These are phyloP conservation scores for Amiota communis DNA, from an alignment of 2,888 invertebrate species.

Conservation along the genomic window DNA sequence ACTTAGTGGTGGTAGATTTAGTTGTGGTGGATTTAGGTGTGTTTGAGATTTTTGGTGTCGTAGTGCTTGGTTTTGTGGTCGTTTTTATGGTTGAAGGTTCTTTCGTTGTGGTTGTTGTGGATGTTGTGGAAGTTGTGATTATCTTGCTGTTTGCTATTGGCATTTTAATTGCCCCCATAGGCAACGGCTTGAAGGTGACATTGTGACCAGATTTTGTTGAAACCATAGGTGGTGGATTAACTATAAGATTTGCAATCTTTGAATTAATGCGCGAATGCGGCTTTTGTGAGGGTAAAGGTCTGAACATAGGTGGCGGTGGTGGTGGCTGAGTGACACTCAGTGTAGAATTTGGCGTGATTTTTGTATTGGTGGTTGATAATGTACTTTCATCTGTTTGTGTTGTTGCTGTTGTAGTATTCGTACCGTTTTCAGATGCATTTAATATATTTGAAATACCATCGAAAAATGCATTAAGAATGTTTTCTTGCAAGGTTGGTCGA, in stretches of 20 bases:
- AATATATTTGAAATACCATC: conserved; percentile 64
- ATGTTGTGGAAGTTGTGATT: conserved; percentile 21
- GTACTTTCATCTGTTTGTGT: conserved; percentile 36
- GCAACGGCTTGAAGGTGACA: conserved; percentile 54
- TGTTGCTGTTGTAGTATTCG: conserved; percentile 33
- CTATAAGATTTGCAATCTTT: conserved; percentile 64
- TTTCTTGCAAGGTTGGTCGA: conserved; percentile 29
- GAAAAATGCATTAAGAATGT: conserved; percentile 55
- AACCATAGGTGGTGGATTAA: conserved; percentile 57
- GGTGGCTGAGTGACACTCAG: conserved; percentile 32
- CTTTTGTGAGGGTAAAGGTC: conserved; percentile 59
- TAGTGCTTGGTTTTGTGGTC: conserved; percentile 10
- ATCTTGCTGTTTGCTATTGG: conserved; percentile 43
- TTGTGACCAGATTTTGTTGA: conserved; percentile 53
- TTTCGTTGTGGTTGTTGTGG: conserved; percentile 22
- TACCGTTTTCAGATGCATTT: conserved; percentile 48
- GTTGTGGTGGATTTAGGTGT: conserved; percentile 12
- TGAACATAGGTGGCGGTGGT: conserved; percentile 56
- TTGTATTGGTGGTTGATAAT: not conserved
- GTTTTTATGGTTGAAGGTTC: conserved; percentile 31
- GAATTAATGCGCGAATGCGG: conserved; percentile 65
- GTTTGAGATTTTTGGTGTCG: conserved; percentile 16
- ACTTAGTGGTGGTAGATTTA: conserved; percentile 16
- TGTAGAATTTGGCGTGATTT: not conserved
- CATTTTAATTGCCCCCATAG: conserved; percentile 28